Conservation (phyloP, 2,797 vertebrate species). For the Arnoldichthys spilopterus region DNA sequence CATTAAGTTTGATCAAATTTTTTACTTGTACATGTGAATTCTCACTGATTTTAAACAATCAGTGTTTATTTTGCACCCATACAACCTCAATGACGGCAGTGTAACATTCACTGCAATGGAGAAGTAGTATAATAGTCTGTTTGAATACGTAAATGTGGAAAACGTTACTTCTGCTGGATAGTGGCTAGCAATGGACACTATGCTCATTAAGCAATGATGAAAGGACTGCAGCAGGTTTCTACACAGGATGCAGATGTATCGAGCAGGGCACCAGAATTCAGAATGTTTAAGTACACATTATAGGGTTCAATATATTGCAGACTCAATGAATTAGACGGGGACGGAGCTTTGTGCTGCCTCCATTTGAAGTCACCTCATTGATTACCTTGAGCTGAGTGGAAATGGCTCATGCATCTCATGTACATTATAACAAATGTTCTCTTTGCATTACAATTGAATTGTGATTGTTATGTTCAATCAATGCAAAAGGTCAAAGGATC, state of each 20-base stretch:
- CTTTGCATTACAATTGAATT: slow-evolving; percentile 99
- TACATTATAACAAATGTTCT: slow-evolving; percentile 99
- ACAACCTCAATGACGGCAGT: too few species aligned
- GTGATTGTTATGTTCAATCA: slow-evolving; percentile 99
- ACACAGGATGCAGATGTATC: slow-evolving; percentile 33
- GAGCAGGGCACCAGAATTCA: slow-evolving; percentile 64
- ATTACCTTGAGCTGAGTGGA: slow-evolving; percentile 94
- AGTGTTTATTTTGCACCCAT: too few species aligned
- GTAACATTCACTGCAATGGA: too few species aligned
- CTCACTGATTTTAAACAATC: too few species aligned
- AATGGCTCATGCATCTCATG: slow-evolving; percentile 98
- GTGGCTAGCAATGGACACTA: not conserved
- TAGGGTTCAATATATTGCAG: slow-evolving; percentile 77
- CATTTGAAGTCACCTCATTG: slow-evolving; percentile 89
- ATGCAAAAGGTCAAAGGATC: slow-evolving; percentile 99
- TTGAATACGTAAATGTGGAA: not conserved
- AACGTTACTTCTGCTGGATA: not conserved
- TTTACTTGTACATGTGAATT: too few species aligned
- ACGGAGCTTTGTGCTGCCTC: slow-evolving; percentile 72
- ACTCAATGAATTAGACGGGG: slow-evolving; percentile 76
- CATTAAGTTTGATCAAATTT: too few species aligned
- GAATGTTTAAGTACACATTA: slow-evolving; percentile 77
- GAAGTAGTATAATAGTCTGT: too few species aligned
- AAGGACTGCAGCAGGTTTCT: slow-evolving; percentile 14
- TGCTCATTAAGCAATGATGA: slow-evolving; percentile 2